Evolutionary conservation across 2,888 invertebrate genomes (phyloP).

Genomic region (Dione vanillae): DNA sequence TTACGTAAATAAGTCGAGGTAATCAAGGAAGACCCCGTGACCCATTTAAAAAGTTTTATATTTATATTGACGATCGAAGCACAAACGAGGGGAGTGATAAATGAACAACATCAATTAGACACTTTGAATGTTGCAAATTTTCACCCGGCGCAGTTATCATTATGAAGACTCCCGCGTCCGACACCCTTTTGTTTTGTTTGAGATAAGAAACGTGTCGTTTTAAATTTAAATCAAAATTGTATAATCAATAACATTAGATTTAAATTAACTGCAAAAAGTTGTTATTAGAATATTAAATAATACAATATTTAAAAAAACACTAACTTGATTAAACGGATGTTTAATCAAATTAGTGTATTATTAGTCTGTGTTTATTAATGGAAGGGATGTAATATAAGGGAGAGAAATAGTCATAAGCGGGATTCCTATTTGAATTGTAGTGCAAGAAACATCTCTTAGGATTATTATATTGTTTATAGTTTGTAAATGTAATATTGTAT

Average conservation of each 20-base stretch:
- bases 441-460: too few species aligned
- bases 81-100: slow-evolving; percentile 81
- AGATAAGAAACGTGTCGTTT: slow-evolving; percentile 43
- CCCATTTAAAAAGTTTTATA: slow-evolving; percentile 82
- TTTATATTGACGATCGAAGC: slow-evolving; percentile 62
- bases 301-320: too few species aligned
- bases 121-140: slow-evolving; percentile 82
- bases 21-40: slow-evolving; percentile 79
- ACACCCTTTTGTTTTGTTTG: slow-evolving; percentile 59
- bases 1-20: slow-evolving; percentile 70
- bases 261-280: neutral
- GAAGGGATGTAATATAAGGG: too few species aligned
- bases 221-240: slow-evolving; percentile 4
- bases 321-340: too few species aligned
- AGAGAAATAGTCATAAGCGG: too few species aligned
- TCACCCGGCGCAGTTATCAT: slow-evolving; percentile 67
- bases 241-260: slow-evolving; percentile 1
- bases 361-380: too few species aligned
- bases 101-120: slow-evolving; percentile 82
- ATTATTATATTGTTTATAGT: too few species aligned
- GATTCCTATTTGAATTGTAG: too few species aligned
- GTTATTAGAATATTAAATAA: too few species aligned
- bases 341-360: too few species aligned
- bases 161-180: slow-evolving; percentile 57
- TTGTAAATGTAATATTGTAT: too few species aligned